phyloP scores from a whole-genome alignment of 2,113 vertebrate species.

The Pagrus major region DNA sequence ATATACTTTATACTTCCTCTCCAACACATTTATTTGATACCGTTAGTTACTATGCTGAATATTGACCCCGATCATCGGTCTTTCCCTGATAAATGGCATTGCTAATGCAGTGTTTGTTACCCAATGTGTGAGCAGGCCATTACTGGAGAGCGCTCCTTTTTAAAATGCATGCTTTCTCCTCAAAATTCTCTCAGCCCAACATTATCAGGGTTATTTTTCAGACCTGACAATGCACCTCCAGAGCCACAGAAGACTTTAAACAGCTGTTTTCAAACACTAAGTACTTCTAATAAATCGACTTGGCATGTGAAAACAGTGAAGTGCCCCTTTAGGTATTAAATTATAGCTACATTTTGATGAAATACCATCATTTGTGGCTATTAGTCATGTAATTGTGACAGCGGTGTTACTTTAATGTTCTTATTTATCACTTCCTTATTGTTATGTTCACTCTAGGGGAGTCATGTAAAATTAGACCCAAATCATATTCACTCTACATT shows the following conservation, averaged over 20 bases:
- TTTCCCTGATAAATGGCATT: neutral
- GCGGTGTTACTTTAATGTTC: conserved; percentile 10
- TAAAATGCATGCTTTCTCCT: neutral
- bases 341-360: conserved; percentile 3
- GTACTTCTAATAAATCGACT: conserved; percentile 1
- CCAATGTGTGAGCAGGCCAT: neutral
- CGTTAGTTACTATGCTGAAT: no score
- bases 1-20: no score
- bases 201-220: neutral
- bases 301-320: neutral
- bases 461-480: conserved; percentile 24
- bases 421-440: conserved; percentile 14
- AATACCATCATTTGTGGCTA: conserved; percentile 10
- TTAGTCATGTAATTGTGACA: conserved; percentile 8
- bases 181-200: neutral
- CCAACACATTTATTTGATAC: no score
- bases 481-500: neutral
- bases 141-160: neutral
- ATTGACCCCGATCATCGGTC: no score
- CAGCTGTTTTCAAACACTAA: conserved; percentile 6
- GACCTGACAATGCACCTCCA: neutral
- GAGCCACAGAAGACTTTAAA: neutral
- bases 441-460: neutral
- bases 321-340: conserved; percentile 19
- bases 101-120: neutral